Base-by-base conservation (phyloP, 2,797 vertebrate genomes). In the Xenops minutus region DNA sequence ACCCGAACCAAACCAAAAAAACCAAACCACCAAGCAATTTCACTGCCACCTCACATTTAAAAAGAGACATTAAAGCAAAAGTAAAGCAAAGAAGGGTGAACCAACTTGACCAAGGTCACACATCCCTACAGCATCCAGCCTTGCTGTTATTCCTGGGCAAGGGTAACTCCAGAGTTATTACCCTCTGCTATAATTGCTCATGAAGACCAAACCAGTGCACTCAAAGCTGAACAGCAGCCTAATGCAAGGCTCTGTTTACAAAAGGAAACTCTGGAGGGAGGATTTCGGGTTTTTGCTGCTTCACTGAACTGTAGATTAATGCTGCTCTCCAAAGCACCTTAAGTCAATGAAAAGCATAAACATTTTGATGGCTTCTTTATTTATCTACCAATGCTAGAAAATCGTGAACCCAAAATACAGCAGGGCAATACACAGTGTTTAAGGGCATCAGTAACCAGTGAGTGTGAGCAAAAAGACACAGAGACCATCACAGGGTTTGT, bases 261-360 rank as follows among this genome's bases (percentile, higher is more conserved):
- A 81, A 83, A 82, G 69, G 72, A 82, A 90, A 77, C 21, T 92
- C 94, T 95, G 68, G 44, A 93, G 95, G 92, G 93, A 94, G 29
- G 26, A 92, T 96, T 96, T 95, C 51, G 46, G 73, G 86, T 81
- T 90, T 87, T 66, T 89, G 76, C 80, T 94, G 93, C 95, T 95
- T 95, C 96, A 93, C 77, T 95, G 91, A 97, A 62, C 83, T 93
- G 92, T 79, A 93, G 69, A 96, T 96, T 94, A 97, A 95, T 59
- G 85, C 67, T 54, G 63, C 56, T 96, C 56, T 82, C 91, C 71
- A 79, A 86, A 94, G 92, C 69, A 93, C 76, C 81, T 54, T 86
- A 78, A 95, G 73, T 79, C 88, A 95, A 91, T 48, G 87, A 79
- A 93, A 93, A 86, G 34, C 78, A 92, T 71, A 85, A 96, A 93